These are phyloP conservation scores for Hapalemur alaotrensis DNA, from an alignment of 2,797 vertebrate genomes.

Conservation along the genomic window DNA sequence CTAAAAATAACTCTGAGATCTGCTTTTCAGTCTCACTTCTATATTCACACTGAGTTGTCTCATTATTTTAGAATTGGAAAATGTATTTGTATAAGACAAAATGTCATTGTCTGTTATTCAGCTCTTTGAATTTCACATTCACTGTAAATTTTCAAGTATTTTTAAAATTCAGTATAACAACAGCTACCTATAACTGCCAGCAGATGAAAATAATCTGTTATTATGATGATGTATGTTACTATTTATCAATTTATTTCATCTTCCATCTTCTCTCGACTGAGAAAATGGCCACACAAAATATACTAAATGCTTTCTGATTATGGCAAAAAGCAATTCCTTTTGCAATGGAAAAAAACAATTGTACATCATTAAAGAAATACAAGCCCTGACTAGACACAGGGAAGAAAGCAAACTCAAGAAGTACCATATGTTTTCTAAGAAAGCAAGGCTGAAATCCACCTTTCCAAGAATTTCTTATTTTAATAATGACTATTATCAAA, in stretches of 20 bases:
- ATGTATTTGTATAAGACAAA: background rate
- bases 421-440: constrained; percentile 24
- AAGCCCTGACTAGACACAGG: background rate
- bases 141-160: constrained; percentile 11
- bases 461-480: constrained; percentile 48
- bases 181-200: background rate
- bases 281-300: background rate
- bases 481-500: constrained; percentile 42
- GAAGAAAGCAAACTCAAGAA: background rate
- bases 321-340: constrained; percentile 6
- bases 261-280: background rate
- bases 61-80: background rate
- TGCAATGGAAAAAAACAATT: background rate
- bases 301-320: background rate
- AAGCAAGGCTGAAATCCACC: constrained; percentile 24
- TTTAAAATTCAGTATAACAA: background rate
- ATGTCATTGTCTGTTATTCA: background rate
- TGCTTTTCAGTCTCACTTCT: background rate
- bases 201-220: background rate
- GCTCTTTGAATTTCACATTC: background rate
- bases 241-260: background rate
- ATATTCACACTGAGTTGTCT: background rate
- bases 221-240: background rate
- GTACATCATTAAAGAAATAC: background rate
- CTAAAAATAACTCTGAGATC: background rate